These are phyloP conservation scores for Atta colombica DNA, from an alignment of 1,140 invertebrate genomes.

Conservation along the genomic window DNA sequence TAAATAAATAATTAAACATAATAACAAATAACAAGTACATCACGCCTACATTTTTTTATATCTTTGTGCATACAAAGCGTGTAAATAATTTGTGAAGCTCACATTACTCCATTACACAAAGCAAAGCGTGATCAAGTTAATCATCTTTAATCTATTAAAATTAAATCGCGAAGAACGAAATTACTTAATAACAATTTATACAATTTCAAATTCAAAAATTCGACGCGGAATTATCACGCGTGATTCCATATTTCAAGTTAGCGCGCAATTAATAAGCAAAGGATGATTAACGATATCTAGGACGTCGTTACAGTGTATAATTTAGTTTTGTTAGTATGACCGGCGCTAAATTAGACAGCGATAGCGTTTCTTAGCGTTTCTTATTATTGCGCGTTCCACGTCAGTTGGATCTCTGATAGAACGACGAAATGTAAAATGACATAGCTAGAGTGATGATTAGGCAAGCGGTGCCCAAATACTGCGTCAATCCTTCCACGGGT, in stretches of 20 bases:
- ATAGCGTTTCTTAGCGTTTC: conserved; percentile 31
- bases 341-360: conserved; percentile 34
- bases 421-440: conserved; percentile 76
- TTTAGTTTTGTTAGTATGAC: conserved; percentile 35
- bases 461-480: conserved; percentile 82
- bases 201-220: conserved; percentile 12
- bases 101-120: not conserved
- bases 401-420: conserved; percentile 52
- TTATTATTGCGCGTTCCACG: conserved; percentile 4
- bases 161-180: conserved; percentile 18
- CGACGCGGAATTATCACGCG: not conserved
- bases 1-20: conserved; percentile 50
- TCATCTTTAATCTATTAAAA: not conserved
- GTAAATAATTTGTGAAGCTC: conserved; percentile 3
- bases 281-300: not conserved
- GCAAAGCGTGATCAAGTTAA: conserved; percentile 32
- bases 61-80: conserved; percentile 32
- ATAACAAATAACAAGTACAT: conserved; percentile 13
- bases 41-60: conserved; percentile 11
- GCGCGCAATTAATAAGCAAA: not conserved
- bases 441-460: conserved; percentile 78
- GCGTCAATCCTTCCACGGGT: conserved; percentile 77
- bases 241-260: not conserved
- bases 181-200: conserved; percentile 13
- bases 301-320: not conserved